Percentiles rank a stretch among this genome's conserved stretches.
Conservation (phyloP, 2,797 vertebrate genomes). For the Capromys pilorides region DNA sequence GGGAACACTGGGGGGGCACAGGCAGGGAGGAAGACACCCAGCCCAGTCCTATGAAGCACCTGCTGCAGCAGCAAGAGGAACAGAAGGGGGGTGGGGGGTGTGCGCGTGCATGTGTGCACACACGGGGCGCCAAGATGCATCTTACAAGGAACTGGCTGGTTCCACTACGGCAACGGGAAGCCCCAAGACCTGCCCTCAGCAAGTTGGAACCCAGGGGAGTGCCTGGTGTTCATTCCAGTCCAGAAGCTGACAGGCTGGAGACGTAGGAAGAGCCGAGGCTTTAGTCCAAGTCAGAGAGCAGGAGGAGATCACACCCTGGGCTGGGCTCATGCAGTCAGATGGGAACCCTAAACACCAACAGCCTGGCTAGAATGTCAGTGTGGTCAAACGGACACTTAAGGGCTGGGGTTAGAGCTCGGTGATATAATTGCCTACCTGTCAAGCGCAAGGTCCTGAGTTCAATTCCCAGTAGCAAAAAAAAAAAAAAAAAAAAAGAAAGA, state of each 20-base stretch:
- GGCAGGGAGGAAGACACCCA: not conserved
- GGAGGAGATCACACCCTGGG: not conserved
- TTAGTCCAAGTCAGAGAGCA: not conserved
- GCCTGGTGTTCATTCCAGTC: not conserved
- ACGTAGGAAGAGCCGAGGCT: not conserved
- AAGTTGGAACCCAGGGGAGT: not conserved
- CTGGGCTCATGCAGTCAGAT: not conserved
- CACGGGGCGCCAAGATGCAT: too few species aligned
- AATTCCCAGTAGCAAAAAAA: too few species aligned
- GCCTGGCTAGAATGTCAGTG: not conserved
- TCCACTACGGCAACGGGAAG: not conserved
- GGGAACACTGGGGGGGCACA: fast-evolving
- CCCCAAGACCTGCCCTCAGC: not conserved
- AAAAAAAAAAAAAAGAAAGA: too few species aligned
- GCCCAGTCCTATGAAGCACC: not conserved
- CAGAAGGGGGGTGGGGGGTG: not conserved
- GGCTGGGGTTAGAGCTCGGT: too few species aligned
- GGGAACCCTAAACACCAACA: fast-evolving
- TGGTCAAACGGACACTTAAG: not conserved
- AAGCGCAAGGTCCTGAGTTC: too few species aligned
- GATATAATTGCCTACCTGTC: too few species aligned
- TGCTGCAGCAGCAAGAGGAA: not conserved
- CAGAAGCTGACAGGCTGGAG: not conserved
- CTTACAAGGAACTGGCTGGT: not conserved
- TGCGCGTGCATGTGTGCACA: not conserved